Evolutionary conservation across 2,113 vertebrate genomes (phyloP).

Genomic region (Nothocercus nigrocapillus): DNA sequence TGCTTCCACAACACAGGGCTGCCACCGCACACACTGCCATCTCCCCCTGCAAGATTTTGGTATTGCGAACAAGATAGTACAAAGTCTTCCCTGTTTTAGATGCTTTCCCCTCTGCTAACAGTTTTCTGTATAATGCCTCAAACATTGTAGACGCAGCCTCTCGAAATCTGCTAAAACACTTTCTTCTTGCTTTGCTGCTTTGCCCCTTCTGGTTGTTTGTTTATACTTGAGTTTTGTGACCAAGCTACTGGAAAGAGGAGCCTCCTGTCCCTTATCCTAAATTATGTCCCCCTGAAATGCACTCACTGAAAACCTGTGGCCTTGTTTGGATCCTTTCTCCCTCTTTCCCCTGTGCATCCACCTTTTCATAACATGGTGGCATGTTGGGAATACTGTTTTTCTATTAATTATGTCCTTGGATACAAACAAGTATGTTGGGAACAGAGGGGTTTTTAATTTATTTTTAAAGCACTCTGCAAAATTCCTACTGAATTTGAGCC

Average conservation of each 20-base stretch:
- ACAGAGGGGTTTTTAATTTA: not conserved
- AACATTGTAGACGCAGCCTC: not conserved
- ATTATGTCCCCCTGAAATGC: not conserved
- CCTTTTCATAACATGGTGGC: slow-evolving; percentile 9
- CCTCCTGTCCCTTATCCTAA: not conserved
- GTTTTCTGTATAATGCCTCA: not conserved
- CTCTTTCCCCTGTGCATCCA: not conserved
- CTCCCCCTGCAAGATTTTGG: slow-evolving; percentile 19
- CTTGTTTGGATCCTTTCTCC: not conserved
- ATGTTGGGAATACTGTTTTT: slow-evolving; percentile 29
- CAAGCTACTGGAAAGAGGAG: not conserved
- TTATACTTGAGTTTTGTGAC: slow-evolving; percentile 36
- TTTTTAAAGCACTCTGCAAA: slow-evolving; percentile 36
- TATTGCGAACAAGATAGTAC: slow-evolving; percentile 24
- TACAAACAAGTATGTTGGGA: slow-evolving; percentile 45
- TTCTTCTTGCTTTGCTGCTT: slow-evolving; percentile 24
- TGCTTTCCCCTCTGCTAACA: slow-evolving; percentile 24
- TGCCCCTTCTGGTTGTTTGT: slow-evolving; percentile 52
- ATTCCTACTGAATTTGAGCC: slow-evolving; percentile 63
- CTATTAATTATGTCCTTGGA: slow-evolving; percentile 32
- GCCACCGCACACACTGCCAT: slow-evolving; percentile 59
- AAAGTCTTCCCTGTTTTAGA: slow-evolving; percentile 4
- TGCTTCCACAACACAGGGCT: slow-evolving; percentile 21
- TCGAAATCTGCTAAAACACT: slow-evolving; percentile 41
- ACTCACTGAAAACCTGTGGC: not conserved